Base-by-base conservation (phyloP, 1,140 invertebrate genomes). In the Drosophila santomea region DNA sequence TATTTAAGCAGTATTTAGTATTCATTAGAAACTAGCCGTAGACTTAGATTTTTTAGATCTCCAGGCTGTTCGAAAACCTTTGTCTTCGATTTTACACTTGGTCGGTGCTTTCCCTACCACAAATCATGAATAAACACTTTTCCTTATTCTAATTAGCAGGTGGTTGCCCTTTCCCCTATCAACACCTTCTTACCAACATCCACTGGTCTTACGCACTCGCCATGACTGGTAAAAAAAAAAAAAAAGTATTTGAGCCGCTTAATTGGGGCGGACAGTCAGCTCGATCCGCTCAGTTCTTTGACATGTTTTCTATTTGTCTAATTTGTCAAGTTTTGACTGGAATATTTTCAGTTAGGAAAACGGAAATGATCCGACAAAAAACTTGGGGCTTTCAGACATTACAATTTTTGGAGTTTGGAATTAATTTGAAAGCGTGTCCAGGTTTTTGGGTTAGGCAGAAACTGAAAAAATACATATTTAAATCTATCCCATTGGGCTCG, bases 251-350 rank as follows among this genome's bases (percentile, higher is more conserved):
- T 80, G 57, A 84, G 80, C 81, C 56, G 81, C 80, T 85, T 84
- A 84, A 85, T 84, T 84, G 80, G 66, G 80, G 66, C 68, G 68
- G 64, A 68, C 64, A 68, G 48, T 35, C 39, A 7, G n/a, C 39
- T 50, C 77, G 79, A 71, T 64, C 63, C 72, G 68, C 67, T 86
- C 78, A 78, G 78, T 78, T 85, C 68, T 89, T 89, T 78, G 84
- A 84, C 85, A 89, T 89, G 85, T 89, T 89, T 89, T 84, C 84
- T 89, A 90, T 89, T 89, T 88, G 84, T 89, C 76, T 78, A 88
- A 88, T 83, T 83, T 88, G 83, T 88, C 79, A 89, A 75, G 57
- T 77, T 74, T 78, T 82, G 73, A 51, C 60, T 48, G 50, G 60
- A 52, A 55, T 45, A 23, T 58, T 54, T 52, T 64, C 35, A 10